Base-by-base conservation (phyloP, 2,797 vertebrate genomes). In the Heterohyrax brucei region DNA sequence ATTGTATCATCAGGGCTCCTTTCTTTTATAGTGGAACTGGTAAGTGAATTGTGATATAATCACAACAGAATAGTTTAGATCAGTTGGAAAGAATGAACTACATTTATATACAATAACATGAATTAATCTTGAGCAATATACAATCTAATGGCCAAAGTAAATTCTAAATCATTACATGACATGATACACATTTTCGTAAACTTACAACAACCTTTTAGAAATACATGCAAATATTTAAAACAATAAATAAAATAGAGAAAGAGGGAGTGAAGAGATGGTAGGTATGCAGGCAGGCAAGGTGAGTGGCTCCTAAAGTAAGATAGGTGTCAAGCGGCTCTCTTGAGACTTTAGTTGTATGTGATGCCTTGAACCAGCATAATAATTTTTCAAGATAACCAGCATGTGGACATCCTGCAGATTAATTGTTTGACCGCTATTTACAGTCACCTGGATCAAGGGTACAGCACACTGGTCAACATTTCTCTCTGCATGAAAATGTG, bases 361-460 rank as follows among this genome's bases (percentile, higher is more conserved):
- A 78, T 48, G n/a, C 4, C 21, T 53, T 53, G 59, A 28, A 39
- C 8, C 19, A 75, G 13, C 39, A 77, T 5, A 85, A 24, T 6
- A 61, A 70, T n/a, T 22, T 18, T 59, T 13, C 50, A 59, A 73
- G 82, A 61, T 59, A 72, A 81, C 46, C 16, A 59, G 98, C 98
- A 99, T 2, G 98, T 99, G 98, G 99, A 99, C 98, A 99, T 99
- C 96, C 98, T 99, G 79, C 99, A 99, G 98, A 98, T 99, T 97
- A n/a, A 99, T 96, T 99, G 99, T 97, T 98, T 99, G 96, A 99
- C 99, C 96, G 99, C 99, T 95, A 98, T 99, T 98, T 99, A 99
- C 2, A 98, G 99, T 98, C 98, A 98, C 44, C 98, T 99, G 98
- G 99, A 99, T 97, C 99, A 99, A 98, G 99, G 99, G 98, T 99